Evolutionary conservation across 2,888 invertebrate genomes (phyloP).

Genomic region (Temnothorax unifasciatus): DNA sequence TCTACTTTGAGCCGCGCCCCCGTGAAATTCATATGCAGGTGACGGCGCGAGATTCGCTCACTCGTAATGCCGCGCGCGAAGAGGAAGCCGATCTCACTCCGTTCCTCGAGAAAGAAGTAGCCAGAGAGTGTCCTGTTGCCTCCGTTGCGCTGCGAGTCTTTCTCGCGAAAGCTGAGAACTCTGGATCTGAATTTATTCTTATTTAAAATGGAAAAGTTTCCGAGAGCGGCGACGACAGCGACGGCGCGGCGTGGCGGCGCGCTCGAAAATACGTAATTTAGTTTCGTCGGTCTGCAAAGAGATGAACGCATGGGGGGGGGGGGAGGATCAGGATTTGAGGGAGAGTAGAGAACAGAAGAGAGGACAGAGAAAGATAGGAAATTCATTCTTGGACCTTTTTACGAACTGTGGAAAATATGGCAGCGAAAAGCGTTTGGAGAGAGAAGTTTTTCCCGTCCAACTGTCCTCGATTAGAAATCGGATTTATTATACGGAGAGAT

Average conservation of each 20-base stretch:
- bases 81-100: not conserved
- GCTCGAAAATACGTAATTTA: slow-evolving; percentile 81
- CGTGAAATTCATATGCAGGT: slow-evolving; percentile 71
- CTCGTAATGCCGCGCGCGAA: slow-evolving; percentile 21
- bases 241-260: slow-evolving; percentile 30
- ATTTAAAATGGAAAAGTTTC: slow-evolving; percentile 83
- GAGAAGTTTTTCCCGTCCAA: slow-evolving; percentile 42
- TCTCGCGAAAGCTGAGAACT: slow-evolving; percentile 55
- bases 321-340: slow-evolving; percentile 29
- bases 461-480: slow-evolving; percentile 61
- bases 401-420: slow-evolving; percentile 50
- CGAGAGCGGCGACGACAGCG: slow-evolving; percentile 40
- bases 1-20: slow-evolving; percentile 39
- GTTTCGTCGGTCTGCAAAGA: slow-evolving; percentile 75
- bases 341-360: not conserved
- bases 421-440: slow-evolving; percentile 34
- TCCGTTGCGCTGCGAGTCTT: slow-evolving; percentile 62
- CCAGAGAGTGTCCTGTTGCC: slow-evolving; percentile 62
- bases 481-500: slow-evolving; percentile 51
- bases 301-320: slow-evolving; percentile 62
- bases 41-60: slow-evolving; percentile 73
- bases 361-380: slow-evolving; percentile 23
- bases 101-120: slow-evolving; percentile 11
- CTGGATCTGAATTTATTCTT: slow-evolving; percentile 82
- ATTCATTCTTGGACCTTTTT: slow-evolving; percentile 50